phyloP scores from a whole-genome alignment of 92 coral and sea anemone species.

The Epizoanthus rinbou region DNA sequence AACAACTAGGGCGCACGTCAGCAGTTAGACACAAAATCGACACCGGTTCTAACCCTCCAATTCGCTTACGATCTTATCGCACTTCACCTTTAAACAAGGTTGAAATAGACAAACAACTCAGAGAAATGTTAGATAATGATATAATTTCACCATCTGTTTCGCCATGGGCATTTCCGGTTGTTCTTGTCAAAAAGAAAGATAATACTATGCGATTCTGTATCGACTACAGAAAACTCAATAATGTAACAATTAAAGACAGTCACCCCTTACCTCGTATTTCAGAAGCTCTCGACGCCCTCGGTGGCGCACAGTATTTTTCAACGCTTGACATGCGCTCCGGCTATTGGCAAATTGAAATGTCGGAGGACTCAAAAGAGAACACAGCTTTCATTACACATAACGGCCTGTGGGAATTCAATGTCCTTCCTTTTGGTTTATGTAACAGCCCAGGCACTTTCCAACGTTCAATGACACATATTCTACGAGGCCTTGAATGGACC shows the following conservation, averaged over 20 bases:
- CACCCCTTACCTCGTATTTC: constrained; percentile 57
- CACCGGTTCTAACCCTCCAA: constrained; percentile 59
- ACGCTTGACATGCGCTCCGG: constrained; percentile 67
- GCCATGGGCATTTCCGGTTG: constrained; percentile 54
- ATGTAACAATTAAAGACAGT: constrained; percentile 32
- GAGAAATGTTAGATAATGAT: constrained; percentile 47
- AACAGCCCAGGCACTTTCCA: constrained; percentile 70
- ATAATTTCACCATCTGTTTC: constrained; percentile 55
- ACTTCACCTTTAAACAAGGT: constrained; percentile 41
- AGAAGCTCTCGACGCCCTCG: constrained; percentile 57
- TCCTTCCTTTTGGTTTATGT: constrained; percentile 61
- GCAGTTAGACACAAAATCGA: constrained; percentile 56
- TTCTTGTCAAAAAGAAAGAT: constrained; percentile 58
- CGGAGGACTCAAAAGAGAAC: constrained; percentile 49
- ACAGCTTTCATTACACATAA: constrained; percentile 65
- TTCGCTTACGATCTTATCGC: constrained; percentile 54
- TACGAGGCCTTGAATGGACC: constrained; percentile 56
- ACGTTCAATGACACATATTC: constrained; percentile 49
- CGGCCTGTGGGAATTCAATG: constrained; percentile 57
- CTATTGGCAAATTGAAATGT: constrained; percentile 59
- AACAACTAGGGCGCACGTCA: constrained; percentile 53
- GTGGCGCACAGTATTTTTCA: constrained; percentile 55
- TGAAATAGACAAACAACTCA: constrained; percentile 54
- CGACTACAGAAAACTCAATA: constrained; percentile 50
- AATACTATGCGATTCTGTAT: constrained; percentile 51